Percentiles rank a stretch among this genome's conserved stretches.
Evolutionary conservation across 2,888 invertebrate species (phyloP).

Genomic region (Thecophora atra): DNA sequence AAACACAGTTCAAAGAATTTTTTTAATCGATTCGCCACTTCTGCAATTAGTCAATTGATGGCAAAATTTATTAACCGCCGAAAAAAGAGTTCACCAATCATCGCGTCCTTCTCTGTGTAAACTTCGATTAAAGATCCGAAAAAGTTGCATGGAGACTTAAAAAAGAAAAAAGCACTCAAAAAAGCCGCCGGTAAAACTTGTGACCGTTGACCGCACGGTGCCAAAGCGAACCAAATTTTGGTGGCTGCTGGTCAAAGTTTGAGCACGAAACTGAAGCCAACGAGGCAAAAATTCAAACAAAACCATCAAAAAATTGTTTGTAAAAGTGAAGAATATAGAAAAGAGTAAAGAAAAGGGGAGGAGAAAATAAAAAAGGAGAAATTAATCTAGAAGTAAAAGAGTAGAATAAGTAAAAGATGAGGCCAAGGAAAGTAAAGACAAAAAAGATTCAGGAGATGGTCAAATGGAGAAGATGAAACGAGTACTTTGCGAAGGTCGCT

Average conservation of each 20-base stretch:
- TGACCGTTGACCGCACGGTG: constrained; percentile 3
- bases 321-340: constrained; percentile 20
- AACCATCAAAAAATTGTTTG: background rate
- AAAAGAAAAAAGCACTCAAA: constrained; percentile 17
- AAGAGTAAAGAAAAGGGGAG: background rate
- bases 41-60: constrained; percentile 62
- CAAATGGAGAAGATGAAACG: background rate
- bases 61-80: constrained; percentile 60
- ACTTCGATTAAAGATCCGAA: background rate
- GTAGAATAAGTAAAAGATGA: background rate
- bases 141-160: background rate
- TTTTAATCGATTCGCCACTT: too few relatives aligned
- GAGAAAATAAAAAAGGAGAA: background rate
- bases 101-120: constrained; percentile 35
- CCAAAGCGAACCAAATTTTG: constrained; percentile 5
- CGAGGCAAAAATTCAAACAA: constrained; percentile 15
- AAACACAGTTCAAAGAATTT: too few relatives aligned
- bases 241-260: constrained; percentile 31
- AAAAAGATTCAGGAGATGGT: background rate
- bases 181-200: constrained; percentile 61
- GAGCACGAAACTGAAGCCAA: constrained; percentile 18
- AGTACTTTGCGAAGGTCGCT: background rate
- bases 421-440: background rate
- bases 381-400: background rate
- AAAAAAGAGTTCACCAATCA: constrained; percentile 49